Percentiles rank a stretch among this genome's conserved stretches.
Evolutionary conservation across 2,113 vertebrate species (phyloP).

Genomic region (Maylandia zebra): DNA sequence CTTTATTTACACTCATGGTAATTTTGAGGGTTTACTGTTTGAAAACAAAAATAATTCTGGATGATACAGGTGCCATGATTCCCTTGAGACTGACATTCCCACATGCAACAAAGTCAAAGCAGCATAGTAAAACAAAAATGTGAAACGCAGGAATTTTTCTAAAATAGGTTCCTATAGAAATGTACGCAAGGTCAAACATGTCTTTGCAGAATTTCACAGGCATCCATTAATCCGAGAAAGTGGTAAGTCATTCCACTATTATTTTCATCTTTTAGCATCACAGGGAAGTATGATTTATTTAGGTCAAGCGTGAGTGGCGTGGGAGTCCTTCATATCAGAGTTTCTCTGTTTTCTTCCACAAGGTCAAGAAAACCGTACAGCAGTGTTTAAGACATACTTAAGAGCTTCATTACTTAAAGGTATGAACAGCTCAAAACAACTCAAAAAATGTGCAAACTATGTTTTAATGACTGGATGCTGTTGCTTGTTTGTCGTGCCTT

Average conservation of each 20-base stretch:
- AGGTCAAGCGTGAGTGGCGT: background rate
- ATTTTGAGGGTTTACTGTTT: background rate
- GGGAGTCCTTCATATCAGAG: background rate
- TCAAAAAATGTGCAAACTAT: background rate
- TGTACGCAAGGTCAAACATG: background rate
- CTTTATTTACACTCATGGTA: background rate
- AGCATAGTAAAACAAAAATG: background rate
- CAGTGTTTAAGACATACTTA: background rate
- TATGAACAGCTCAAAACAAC: background rate
- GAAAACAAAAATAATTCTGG: background rate
- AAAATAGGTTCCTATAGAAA: background rate
- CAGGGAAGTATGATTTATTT: background rate
- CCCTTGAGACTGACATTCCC: background rate
- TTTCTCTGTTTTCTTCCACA: background rate
- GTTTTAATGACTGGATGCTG: background rate
- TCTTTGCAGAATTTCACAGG: background rate
- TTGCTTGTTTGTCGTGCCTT: background rate
- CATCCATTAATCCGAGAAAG: background rate
- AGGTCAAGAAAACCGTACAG: background rate
- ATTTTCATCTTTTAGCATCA: background rate
- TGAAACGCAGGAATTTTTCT: background rate
- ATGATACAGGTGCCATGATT: background rate
- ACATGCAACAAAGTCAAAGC: background rate
- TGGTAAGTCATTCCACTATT: background rate
- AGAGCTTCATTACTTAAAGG: background rate